Conservation (phyloP, 1,140 invertebrate species). For the Formica exsecta region DNA sequence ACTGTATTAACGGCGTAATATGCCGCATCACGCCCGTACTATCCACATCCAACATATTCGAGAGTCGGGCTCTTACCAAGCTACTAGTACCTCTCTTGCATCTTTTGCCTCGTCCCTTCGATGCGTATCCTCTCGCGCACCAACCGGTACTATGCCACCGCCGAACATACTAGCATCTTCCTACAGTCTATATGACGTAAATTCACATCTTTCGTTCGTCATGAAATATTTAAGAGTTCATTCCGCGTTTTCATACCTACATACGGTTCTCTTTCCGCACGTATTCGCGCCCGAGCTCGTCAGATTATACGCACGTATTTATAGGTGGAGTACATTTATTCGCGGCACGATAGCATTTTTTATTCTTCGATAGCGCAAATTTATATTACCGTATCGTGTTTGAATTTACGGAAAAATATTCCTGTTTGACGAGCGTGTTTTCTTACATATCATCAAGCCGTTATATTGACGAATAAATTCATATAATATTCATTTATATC, state of each 20-base stretch:
- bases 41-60: constrained; percentile 78
- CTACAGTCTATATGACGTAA: constrained; percentile 70
- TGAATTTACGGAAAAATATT: neutral
- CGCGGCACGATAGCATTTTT: neutral
- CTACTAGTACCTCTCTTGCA: constrained; percentile 18
- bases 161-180: constrained; percentile 67
- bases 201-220: constrained; percentile 80
- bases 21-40: constrained; percentile 78
- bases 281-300: neutral
- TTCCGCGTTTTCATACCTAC: constrained; percentile 70
- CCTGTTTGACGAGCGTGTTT: neutral
- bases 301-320: constrained; percentile 40
- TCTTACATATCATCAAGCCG: too few species aligned
- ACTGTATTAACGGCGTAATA: constrained; percentile 84
- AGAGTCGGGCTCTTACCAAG: constrained; percentile 68
- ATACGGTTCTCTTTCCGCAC: constrained; percentile 6
- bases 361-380: constrained; percentile 15
- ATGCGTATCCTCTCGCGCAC: constrained; percentile 32
- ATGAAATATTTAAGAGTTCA: constrained; percentile 84
- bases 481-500: neutral
- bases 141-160: constrained; percentile 2
- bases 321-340: neutral
- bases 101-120: constrained; percentile 27
- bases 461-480: neutral
- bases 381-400: neutral